Conservation (phyloP, 2,888 invertebrate genomes). For the Xestia sexstrigata region DNA sequence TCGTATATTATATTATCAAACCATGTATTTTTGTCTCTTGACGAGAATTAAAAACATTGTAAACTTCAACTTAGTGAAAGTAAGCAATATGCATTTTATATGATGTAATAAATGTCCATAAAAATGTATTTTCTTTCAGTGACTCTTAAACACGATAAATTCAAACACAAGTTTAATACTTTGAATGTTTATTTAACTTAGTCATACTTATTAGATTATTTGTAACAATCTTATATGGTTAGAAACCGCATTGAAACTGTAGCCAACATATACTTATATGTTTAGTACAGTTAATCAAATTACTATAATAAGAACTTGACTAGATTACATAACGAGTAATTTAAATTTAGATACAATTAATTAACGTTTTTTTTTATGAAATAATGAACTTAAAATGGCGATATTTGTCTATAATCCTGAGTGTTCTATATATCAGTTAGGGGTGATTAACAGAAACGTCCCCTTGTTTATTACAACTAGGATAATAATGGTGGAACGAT, state of each 20-base stretch:
- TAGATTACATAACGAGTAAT: constrained; percentile 65
- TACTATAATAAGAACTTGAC: constrained; percentile 63
- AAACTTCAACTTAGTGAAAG: constrained; percentile 74
- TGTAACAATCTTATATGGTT: constrained; percentile 60
- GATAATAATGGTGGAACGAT: constrained; percentile 48
- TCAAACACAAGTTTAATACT: constrained; percentile 63
- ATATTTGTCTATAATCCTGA: constrained; percentile 47
- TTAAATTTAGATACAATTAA: constrained; percentile 57
- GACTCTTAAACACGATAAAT: background rate
- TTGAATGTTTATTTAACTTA: constrained; percentile 66
- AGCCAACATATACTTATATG: constrained; percentile 43
- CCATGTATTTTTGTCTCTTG: constrained; percentile 42
- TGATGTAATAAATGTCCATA: constrained; percentile 73
- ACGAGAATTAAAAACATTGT: constrained; percentile 70
- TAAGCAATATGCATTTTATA: constrained; percentile 77
- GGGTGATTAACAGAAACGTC: constrained; percentile 46
- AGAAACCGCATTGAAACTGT: constrained; percentile 59
- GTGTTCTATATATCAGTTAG: constrained; percentile 38
- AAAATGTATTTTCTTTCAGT: constrained; percentile 27
- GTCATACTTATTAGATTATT: constrained; percentile 59
- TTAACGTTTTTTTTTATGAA: constrained; percentile 47
- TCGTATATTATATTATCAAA: constrained; percentile 52
- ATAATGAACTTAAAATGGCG: constrained; percentile 53
- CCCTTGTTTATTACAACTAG: constrained; percentile 52
- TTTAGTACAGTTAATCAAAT: constrained; percentile 55